phyloP scores from a whole-genome alignment of 2,888 invertebrate genomes.

The Agriopis aurantiaria region DNA sequence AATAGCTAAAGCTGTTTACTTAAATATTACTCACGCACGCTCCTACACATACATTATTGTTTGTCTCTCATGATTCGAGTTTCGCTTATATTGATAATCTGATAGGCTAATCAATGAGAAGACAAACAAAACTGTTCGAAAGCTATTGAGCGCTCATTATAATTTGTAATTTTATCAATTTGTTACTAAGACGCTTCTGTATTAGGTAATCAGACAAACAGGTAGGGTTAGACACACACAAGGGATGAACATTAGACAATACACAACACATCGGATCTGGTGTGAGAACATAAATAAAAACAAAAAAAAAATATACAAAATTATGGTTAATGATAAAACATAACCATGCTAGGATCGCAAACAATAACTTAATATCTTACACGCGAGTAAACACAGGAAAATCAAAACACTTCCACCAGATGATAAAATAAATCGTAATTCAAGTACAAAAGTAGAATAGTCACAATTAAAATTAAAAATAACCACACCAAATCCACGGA shows the following conservation, averaged over 20 bases:
- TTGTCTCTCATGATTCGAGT: constrained; percentile 80
- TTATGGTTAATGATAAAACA: constrained; percentile 71
- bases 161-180: constrained; percentile 64
- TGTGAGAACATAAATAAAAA: constrained; percentile 79
- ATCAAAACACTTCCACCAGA: constrained; percentile 87
- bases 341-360: constrained; percentile 83
- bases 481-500: constrained; percentile 87
- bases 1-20: constrained; percentile 22
- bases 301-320: constrained; percentile 65
- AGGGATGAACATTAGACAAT: constrained; percentile 96
- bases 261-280: constrained; percentile 90
- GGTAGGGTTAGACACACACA: constrained; percentile 94
- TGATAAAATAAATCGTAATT: constrained; percentile 79
- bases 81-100: constrained; percentile 58
- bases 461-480: constrained; percentile 77
- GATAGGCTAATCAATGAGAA: constrained; percentile 64
- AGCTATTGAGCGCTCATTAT: constrained; percentile 78
- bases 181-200: constrained; percentile 75
- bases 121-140: constrained; percentile 84
- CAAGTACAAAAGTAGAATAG: constrained; percentile 64
- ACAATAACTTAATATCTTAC: constrained; percentile 76
- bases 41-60: constrained; percentile 37
- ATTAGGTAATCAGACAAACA: constrained; percentile 81
- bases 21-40: constrained; percentile 33
- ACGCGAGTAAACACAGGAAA: constrained; percentile 83